Base-by-base conservation (phyloP, 2,888 invertebrate genomes). In the Nemotelus pantherinus region DNA sequence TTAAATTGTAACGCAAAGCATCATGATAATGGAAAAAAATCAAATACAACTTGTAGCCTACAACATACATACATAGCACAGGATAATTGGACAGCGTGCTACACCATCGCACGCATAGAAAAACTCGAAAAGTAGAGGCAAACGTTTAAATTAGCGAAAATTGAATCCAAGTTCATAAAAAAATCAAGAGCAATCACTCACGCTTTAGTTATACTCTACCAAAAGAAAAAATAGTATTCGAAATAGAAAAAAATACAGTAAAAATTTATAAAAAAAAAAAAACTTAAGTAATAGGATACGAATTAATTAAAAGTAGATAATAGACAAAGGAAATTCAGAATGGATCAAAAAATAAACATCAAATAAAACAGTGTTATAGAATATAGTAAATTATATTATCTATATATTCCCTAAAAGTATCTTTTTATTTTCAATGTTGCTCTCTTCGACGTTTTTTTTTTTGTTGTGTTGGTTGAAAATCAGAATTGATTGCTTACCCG, bases 351-450 rank as follows among this genome's bases (percentile, higher is more conserved):
- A 76, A 44, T 53, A 63, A 39, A 72, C 72, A 60, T 48, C 41
- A 47, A 41, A 45, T 6, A 58, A 72, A 58, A 63, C 74, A 74
- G 43, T 74, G 74, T 60, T 74, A 74, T 74, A 74, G 74, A 41
- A 63, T 74, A 74, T 60, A 74, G 74, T 74, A 74, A 74, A 74
- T 74, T 74, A 74, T 74, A 74, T 70, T 70, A 70, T 48, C 50
- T 74, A 74, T 74, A 72, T 58, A 74, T 74, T 74, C 63, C 74
- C 10, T 53, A 70, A 70, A 70, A 2, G 41, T 60, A 60, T 25
- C 25, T 60, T 60, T 58, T 58, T 9, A 50, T 60, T 60, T 60
- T 60, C 39, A 25, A 25, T 25, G 25, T 25, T 25, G 25, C 25
- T 25, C 25, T 25, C 25, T 25, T 25, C 25, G 25, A 25, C 25